Base-by-base conservation (phyloP, 2,797 vertebrate species). In the Malurus leucopterus region DNA sequence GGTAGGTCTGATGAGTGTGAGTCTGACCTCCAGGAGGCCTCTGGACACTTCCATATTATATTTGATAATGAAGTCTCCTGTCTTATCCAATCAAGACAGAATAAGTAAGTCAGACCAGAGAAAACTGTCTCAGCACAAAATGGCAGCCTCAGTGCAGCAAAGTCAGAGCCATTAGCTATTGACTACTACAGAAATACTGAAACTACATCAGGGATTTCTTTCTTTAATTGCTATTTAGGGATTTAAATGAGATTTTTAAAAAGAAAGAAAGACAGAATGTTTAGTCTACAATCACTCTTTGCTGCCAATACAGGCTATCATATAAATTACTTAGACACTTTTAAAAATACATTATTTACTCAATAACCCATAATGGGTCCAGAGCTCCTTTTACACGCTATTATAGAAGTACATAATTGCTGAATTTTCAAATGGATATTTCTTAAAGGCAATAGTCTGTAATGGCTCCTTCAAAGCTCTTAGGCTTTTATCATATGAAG, bases 271-370 rank as follows among this genome's bases (percentile, higher is more conserved):
- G 93, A 92, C 92, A 93, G 83, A 94, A 95, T 89, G 94, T 93
- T 95, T 94, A 92, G 90, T 92, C 94, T 93, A 94, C 80, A 89
- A 91, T 95, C 92, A 92, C 87, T 95, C 92, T 95, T 95, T 91
- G 92, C 92, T 96, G 94, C 95, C 91, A 87, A 95, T 94, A 97
- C 93, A 73, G 67, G 91, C 94, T 95, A 95, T 94, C 94, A 92
- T 91, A 94, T 95, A 97, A 97, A 96, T 96, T 96, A 96, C 95
- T 95, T 95, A 96, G 90, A 95, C 96, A 97, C 95, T 97, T 96
- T 96, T 94, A 94, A 95, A 96, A 96, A 97, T 95, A 95, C 94
- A 96, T 96, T 96, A 96, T 97, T 97, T 97, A 97, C 95, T 97
- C 96, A 96, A 96, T 97, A 97, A 96, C 93, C 93, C 94, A 95